Base-by-base conservation (phyloP, 1,140 invertebrate genomes). In the Chlorops oryzae region DNA sequence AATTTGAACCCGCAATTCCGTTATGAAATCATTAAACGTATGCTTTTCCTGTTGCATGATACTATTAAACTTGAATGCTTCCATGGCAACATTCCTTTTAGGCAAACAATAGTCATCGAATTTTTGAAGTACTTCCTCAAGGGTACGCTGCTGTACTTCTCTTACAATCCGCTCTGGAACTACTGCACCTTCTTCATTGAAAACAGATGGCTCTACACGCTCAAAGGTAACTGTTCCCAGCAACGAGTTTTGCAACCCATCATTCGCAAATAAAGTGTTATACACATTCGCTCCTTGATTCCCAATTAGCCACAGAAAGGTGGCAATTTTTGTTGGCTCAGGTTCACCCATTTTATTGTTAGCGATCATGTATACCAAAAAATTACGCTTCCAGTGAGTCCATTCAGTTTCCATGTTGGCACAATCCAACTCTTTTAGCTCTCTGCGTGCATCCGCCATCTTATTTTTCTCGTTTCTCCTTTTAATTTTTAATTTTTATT, bases 361-460 rank as follows among this genome's bases (percentile, higher is more conserved):
- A 32, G 55, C 51, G 17, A 48, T 52, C 51, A 52, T 47, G 21
- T 24, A 52, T 18, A 52, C 37, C 24, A 48, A 13, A 18, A 52
- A 52, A 17, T 47, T 35, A 21, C 37, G 35, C 25, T 52, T 48
- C 51, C 51, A 52, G 6, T 28, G 40, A 6, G 44, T 37, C 51
- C 51, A 52, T 23, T 52, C 37, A 3, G 23, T 37, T 21, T 18
- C 25, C n/a, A n/a, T n/a, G n/a, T n/a, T n/a, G n/a, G n/a, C n/a
- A n/a, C n/a, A n/a, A n/a, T n/a, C n/a, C n/a, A n/a, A n/a, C n/a
- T n/a, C n/a, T n/a, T n/a, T n/a, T n/a, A n/a, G n/a, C n/a, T n/a
- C n/a, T n/a, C n/a, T n/a, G n/a, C n/a, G n/a, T n/a, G n/a, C n/a
- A n/a, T n/a, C n/a, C n/a, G n/a, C n/a, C n/a, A n/a, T n/a, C n/a